Evolutionary conservation across 2,888 invertebrate species (phyloP), one percentile per base, ranked within the genome.

Genomic region (Hyposoter dolosus): DNA sequence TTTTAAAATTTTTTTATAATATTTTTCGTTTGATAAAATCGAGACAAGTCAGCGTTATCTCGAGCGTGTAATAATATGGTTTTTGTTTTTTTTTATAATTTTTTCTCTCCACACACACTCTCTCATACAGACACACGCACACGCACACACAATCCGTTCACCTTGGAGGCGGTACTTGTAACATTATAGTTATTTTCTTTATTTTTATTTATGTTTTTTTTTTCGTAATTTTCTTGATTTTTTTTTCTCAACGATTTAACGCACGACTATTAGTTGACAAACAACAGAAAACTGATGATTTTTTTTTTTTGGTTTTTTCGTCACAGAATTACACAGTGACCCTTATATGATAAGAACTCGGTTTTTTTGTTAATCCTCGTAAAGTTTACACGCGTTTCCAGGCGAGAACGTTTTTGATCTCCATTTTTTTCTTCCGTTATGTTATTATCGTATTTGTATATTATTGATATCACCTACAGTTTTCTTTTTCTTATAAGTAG

Each of bases 271-370:
- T 85, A 85, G 85, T 85, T 86, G 88, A 83, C 84, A 86, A 83
- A 88, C 87, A 88, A 87, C 86, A 83, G 83, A 83, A 40, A 88
- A 86, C 82, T 86, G 85, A 88, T 86, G 80, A 72, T 84, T 87
- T 84, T 78, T 83, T 79, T 53, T 19, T 19, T 83, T 81, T 56
- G 63, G 68, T 83, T 79, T 75, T 72, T 60, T 56, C 69, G 63
- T 82, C 84, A 85, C 88, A 81, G 84, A 87, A 87, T 88, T 88
- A 88, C 81, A 88, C 65, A 72, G 88, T 87, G 86, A 87, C 87
- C 72, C 79, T 83, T 84, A 85, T 82, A 69, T 81, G 43, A 50
- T 87, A 82, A 82, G 78, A 85, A 82, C 84, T 83, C 75, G 68
- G 28, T 53, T 75, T 56, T 60, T 28, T 60, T 60, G 19, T 23